Conservation (phyloP, 2,797 vertebrate genomes). For the Oreochromis grahami region DNA sequence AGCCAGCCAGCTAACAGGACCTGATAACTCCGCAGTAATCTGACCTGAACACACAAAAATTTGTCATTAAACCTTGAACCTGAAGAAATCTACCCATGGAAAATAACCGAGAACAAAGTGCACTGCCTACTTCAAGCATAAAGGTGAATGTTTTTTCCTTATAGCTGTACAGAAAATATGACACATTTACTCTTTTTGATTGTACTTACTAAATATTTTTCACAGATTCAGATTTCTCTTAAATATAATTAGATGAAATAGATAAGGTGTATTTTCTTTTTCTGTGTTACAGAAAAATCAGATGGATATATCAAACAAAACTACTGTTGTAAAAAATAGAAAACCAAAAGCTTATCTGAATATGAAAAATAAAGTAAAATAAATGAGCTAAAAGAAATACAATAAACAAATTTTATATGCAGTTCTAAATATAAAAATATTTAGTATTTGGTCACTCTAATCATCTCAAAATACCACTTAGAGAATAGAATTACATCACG, state of each 20-base stretch:
- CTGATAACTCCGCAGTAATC: not conserved
- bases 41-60: not conserved
- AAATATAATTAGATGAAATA: not conserved
- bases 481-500: fast-evolving
- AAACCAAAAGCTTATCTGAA: not conserved
- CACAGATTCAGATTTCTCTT: not conserved
- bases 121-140: not conserved
- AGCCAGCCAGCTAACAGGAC: not conserved
- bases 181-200: not conserved
- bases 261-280: not conserved
- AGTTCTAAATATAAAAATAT: not conserved
- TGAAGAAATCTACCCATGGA: not conserved
- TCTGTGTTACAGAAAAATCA: not conserved
- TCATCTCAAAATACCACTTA: not conserved
- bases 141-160: not conserved
- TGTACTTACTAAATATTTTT: fast-evolving
- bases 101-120: not conserved
- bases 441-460: not conserved
- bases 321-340: not conserved
- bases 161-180: not conserved
- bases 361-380: not conserved
- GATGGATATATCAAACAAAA: not conserved
- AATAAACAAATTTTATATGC: not conserved
- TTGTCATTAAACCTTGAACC: not conserved
- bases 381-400: not conserved